Evolutionary conservation across 2,113 vertebrate species (phyloP).

Genomic region (Syrmaticus mikado): DNA sequence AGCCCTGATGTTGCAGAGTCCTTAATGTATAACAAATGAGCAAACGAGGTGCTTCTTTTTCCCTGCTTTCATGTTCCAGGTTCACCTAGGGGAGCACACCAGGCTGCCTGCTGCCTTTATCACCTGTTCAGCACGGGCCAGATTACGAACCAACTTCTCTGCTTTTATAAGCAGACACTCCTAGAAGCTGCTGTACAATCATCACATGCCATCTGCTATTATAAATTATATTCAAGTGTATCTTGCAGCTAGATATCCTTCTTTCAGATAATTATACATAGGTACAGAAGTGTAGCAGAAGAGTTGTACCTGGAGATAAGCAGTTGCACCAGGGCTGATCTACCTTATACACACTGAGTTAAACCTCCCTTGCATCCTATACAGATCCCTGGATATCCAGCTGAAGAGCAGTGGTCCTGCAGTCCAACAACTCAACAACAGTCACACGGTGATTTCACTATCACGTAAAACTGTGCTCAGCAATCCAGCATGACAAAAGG

Average conservation of each 20-base stretch:
- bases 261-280: not conserved
- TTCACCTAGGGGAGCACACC: not conserved
- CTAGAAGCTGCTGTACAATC: not conserved
- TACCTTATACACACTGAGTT: not conserved
- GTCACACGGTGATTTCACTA: fast-evolving
- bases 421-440: not conserved
- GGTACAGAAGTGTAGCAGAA: not conserved
- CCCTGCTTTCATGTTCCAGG: not conserved
- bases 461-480: not conserved
- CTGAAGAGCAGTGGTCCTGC: not conserved
- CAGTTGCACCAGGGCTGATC: not conserved
- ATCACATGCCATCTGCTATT: not conserved
- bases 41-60: not conserved
- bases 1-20: not conserved
- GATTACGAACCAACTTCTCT: not conserved
- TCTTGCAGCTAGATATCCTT: not conserved
- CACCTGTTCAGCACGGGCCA: not conserved
- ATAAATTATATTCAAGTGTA: not conserved
- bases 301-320: not conserved
- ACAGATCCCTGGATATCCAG: not conserved
- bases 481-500: not conserved
- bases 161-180: not conserved
- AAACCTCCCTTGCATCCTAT: not conserved
- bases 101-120: not conserved
- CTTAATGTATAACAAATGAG: fast-evolving